Evolutionary conservation across 1,140 invertebrate genomes (phyloP), one percentile per base, ranked within the genome.

Genomic region (Scaptomyza graminum): DNA sequence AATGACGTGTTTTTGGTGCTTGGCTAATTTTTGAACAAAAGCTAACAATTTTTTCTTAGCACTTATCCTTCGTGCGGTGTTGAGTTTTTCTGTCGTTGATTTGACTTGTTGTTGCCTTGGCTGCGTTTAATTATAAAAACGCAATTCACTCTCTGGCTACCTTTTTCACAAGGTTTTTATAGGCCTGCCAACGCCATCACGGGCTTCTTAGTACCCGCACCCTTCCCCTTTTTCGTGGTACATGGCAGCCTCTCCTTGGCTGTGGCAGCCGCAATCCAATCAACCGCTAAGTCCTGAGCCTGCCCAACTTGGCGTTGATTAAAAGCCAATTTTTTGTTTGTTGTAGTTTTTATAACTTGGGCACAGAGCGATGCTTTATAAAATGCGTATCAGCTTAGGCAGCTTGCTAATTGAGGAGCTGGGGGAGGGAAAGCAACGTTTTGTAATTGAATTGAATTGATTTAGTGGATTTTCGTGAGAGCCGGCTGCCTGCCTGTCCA

Each of bases 381-480:
- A 78, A 73, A 69, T 66, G 79, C 51, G 63, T 72, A 56, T 57
- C 59, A 44, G 54, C 73, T 73, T 49, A 68, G 78, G 39, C 46
- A 50, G 55, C 6, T 13, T 55, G 52, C 69, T 74, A 84, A 84
- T 76, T 79, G 81, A 81, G 13, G 54, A 44, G 1, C 15, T 15
- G 49, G n/a, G 6, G 47, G 37, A 15, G 15, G 22, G 7, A 9
- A 15, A 15, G 52, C n/a, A 60, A 44, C 56, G 56, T 63, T 81
- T 87, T 83, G 60, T 88, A 88, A 88, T 87, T 87, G 71, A 87
- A 88, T 88, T 79, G 83, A 76, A 83, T 87, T 87, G 84, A 79
- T 83, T 88, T 88, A 83, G 84, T 74, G 83, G 65, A 66, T 68
- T 83, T 75, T 59, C 41, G 43, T 67, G 59, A 39, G 62, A 39